Evolutionary conservation across 2,797 vertebrate species (phyloP), one percentile per base, ranked within the genome.

Genomic region (Leucoraja ocellata): DNA sequence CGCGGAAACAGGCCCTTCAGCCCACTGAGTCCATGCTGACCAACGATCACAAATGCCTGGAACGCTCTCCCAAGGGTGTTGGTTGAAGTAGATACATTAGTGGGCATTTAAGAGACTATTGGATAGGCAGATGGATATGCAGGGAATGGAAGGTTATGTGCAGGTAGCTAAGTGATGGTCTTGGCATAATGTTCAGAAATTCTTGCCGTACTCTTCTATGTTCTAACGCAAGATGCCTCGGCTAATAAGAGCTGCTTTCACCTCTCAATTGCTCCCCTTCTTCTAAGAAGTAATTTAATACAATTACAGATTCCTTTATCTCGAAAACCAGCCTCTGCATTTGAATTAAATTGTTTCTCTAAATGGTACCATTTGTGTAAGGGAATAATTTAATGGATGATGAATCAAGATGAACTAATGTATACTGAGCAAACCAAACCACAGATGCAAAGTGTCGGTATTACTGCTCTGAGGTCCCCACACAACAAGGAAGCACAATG

Each of bases 341-440:
- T 36, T 36, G 84, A 68, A 88, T 88, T 68, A 88, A 88, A 88
- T 86, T 36, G 80, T 88, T 63, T 88, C 61, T 65, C 84, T 36
- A 68, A 88, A 63, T 88, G n/a, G 84, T 10, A 10, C 84, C 63
- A 68, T 88, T 88, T 88, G 32, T 36, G 63, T 32, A 39, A 68
- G 16, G 84, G 84, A 88, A 68, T 88, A 88, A 88, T 68, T 88
- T 88, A 88, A 88, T 88, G 84, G 61, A 88, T 88, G 84, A 18
- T 68, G 84, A 88, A 88, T 68, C n/a, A 68, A 68, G 84, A 32
- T 65, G 84, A 88, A 88, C 84, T 36, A 88, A 68, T 68, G 84
- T 88, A 32, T 32, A 36, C 84, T 68, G 63, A 68, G 63, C 61
- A 88, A 88, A 32, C 63, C 63, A 23, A 21, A 68, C 68, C 84